Evolutionary conservation across 2,888 invertebrate genomes (phyloP), one percentile per base, ranked within the genome.

Genomic region (Coelinius sp.): DNA sequence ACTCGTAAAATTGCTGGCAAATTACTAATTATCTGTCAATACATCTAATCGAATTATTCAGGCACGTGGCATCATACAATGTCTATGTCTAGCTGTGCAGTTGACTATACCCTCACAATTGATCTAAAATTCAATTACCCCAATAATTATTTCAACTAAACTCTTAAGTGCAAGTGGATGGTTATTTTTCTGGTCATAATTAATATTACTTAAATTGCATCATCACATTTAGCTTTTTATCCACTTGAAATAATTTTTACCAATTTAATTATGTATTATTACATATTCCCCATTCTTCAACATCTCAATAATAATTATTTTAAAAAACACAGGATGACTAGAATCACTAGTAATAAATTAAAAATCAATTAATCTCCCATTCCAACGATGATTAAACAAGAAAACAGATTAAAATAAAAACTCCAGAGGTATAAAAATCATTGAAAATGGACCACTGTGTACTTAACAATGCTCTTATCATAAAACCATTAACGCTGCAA

Each of bases 401-500:
- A 53, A 35, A 10, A n/a, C n/a, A n/a, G n/a, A n/a, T n/a, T 20
- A 22, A 64, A 17, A n/a, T 17, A 20, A 49, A n/a, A 14, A 14
- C 14, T 59, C 20, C 14, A 2, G 24, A 35, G 35, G 31, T 20
- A 59, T 59, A 14, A 59, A 49, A 67, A 53, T 44, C n/a, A 41
- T 41, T 6, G 25, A 53, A 38, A 59, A 62, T 69, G 46, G 27
- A 68, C 56, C 67, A 56, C 59, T 41, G 56, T 44, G 59, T 20
- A 59, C 59, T 68, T 31, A 27, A 27, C 68, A 68, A 27, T 66
- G 49, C 49, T 17, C 25, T 49, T 75, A 76, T 70, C 69, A 10
- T 52, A 35, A 35, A 59, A 31, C 31, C 1, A 76, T 77, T 73
- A 52, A 78, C 73, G 75, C 75, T 76, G 76, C 78, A 78, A 79